Percentiles rank a stretch among this genome's conserved stretches.
These are phyloP conservation scores for Rhinolophus ferrumequinum DNA, from an alignment of 2,113 vertebrate genomes.

Conservation along the genomic window DNA sequence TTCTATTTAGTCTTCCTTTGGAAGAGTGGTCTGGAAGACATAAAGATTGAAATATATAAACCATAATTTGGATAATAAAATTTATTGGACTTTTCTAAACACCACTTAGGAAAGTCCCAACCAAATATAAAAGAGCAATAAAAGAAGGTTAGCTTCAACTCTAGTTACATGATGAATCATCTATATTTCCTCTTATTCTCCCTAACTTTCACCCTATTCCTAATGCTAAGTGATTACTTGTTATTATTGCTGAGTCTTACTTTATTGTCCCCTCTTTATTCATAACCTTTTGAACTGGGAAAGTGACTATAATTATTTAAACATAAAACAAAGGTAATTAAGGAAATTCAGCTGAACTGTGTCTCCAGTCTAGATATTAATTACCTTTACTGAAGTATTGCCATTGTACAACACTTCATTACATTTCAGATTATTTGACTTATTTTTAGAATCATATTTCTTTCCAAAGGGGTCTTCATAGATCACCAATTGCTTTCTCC, in stretches of 20 bases:
- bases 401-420: background rate
- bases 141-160: background rate
- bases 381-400: conserved; percentile 40
- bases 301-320: conserved; percentile 67
- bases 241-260: conserved; percentile 30
- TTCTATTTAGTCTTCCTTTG: conserved; percentile 12
- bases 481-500: background rate
- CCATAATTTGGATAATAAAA: conserved; percentile 47
- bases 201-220: background rate
- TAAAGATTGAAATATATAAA: background rate
- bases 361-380: conserved; percentile 40
- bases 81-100: background rate
- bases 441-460: background rate
- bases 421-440: background rate
- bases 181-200: background rate
- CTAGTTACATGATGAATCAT: background rate
- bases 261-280: background rate
- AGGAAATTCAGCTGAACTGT: conserved; percentile 14
- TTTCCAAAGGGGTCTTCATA: background rate
- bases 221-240: background rate
- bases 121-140: background rate
- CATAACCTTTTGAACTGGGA: background rate
- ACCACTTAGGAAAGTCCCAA: background rate
- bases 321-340: conserved; percentile 60
- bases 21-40: background rate